Conservation (phyloP, 2,113 vertebrate species). For the Cryptoleucopteryx plumbea region DNA sequence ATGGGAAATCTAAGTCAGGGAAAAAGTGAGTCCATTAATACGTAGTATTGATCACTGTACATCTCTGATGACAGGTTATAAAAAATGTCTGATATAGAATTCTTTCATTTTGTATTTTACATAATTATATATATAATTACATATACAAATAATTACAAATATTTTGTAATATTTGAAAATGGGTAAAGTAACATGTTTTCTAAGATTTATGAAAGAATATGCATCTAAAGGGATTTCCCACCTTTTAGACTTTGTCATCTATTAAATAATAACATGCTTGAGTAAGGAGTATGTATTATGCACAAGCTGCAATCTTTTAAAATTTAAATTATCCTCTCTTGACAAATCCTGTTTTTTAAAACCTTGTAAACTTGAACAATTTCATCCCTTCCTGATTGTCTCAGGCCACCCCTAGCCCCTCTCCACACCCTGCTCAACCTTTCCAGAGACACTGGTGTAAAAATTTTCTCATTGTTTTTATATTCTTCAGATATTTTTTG, state of each 20-base stretch:
- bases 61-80: neutral
- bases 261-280: neutral
- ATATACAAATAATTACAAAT: no score
- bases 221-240: neutral
- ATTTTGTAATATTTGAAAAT: neutral
- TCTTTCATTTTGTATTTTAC: neutral
- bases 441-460: neutral
- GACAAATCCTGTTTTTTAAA: neutral
- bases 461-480: neutral
- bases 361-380: neutral
- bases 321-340: neutral
- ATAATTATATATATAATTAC: no score
- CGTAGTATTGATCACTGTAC: neutral
- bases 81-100: neutral
- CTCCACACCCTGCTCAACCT: neutral
- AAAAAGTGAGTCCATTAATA: neutral
- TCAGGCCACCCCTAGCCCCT: neutral
- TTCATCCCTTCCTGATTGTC: neutral
- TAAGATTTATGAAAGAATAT: neutral
- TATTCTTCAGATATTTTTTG: neutral
- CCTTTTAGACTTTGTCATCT: neutral
- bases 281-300: neutral
- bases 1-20: neutral
- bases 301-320: neutral
- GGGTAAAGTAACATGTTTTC: neutral